Conservation (phyloP, 1,140 invertebrate species). For the Papilio glaucus region DNA sequence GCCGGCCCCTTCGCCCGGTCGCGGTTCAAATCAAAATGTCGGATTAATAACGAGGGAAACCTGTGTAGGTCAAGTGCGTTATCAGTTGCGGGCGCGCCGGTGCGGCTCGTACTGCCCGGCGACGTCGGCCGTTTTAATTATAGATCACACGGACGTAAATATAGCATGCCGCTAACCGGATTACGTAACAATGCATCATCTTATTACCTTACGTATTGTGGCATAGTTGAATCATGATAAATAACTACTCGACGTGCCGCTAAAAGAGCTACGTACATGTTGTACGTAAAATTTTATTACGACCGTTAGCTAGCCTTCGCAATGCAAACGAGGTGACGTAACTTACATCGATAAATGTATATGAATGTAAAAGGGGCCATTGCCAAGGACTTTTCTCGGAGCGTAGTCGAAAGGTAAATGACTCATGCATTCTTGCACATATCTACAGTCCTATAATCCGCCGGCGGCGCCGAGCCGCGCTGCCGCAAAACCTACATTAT, state of each 20-base stretch:
- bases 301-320: constrained; percentile 55
- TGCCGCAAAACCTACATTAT: constrained; percentile 4
- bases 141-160: constrained; percentile 30
- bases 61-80: constrained; percentile 81
- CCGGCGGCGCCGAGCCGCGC: constrained; percentile 43
- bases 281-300: constrained; percentile 51
- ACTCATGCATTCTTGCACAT: constrained; percentile 54
- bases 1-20: constrained; percentile 75
- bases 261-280: constrained; percentile 24
- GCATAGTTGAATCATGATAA: constrained; percentile 29
- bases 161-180: constrained; percentile 15
- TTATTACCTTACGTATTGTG: constrained; percentile 31
- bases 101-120: constrained; percentile 28
- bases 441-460: constrained; percentile 49
- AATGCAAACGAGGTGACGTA: constrained; percentile 69
- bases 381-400: constrained; percentile 71
- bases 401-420: constrained; percentile 69
- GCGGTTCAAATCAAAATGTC: constrained; percentile 78
- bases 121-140: constrained; percentile 27
- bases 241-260: constrained; percentile 23
- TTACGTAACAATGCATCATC: constrained; percentile 37
- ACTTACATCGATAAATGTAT: constrained; percentile 71
- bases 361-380: constrained; percentile 72
- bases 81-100: constrained; percentile 51
- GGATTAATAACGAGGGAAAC: constrained; percentile 81